Evolutionary conservation across 2,113 vertebrate genomes (phyloP).

Genomic region (Passer domesticus): DNA sequence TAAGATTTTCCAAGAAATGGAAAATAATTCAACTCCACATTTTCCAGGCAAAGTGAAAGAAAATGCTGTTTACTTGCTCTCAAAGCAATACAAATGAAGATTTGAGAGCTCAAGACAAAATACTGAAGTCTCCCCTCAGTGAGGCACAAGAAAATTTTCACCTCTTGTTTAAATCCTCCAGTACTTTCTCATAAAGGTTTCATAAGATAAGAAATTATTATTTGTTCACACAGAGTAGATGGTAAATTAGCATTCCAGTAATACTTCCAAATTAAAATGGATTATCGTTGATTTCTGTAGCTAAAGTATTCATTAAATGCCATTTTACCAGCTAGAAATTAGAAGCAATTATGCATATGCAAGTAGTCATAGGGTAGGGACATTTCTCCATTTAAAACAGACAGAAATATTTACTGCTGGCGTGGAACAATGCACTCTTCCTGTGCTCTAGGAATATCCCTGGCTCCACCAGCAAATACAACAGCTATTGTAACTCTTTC

Average conservation of each 20-base stretch:
- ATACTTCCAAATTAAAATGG: background rate
- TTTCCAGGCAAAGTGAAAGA: background rate
- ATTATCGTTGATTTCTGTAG: slow-evolving; percentile 9
- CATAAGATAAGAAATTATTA: background rate
- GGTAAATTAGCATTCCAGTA: background rate
- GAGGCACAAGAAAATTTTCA: background rate
- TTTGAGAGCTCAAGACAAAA: background rate
- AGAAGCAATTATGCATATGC: background rate
- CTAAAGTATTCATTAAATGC: slow-evolving; percentile 5
- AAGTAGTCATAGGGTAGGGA: background rate
- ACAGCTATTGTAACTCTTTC: background rate
- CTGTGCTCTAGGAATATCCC: background rate
- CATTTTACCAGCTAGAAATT: slow-evolving; percentile 23
- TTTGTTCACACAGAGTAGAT: background rate
- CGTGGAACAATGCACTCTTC: background rate
- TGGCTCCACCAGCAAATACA: background rate
- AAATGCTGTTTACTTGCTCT: background rate
- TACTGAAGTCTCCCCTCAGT: background rate
- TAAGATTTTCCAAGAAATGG: background rate
- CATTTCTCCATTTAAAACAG: background rate
- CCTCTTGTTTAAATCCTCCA: background rate
- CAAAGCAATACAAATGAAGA: background rate
- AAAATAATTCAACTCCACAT: background rate
- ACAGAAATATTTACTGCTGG: background rate
- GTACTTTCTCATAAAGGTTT: background rate